A percentile compares a stretch with the other conserved stretches of the same genome.
phyloP scores from a whole-genome alignment of 2,888 invertebrate genomes.

The Stegana nigrithorax region DNA sequence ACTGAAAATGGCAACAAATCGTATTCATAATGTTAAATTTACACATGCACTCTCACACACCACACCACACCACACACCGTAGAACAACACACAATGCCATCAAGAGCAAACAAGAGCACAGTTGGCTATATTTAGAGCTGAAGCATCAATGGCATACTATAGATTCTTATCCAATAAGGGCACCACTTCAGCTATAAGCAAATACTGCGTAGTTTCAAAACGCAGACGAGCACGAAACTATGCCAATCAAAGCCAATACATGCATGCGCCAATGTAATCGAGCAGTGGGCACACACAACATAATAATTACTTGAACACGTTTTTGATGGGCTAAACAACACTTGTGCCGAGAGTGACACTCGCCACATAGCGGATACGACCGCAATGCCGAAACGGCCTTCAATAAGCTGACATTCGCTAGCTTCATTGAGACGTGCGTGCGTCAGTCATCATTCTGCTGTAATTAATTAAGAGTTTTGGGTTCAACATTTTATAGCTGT shows the following conservation, averaged over 20 bases:
- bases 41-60: neutral
- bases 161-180: neutral
- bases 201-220: constrained; percentile 6
- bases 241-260: constrained; percentile 3
- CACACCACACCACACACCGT: neutral
- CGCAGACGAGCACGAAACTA: neutral
- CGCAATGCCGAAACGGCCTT: neutral
- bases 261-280: constrained; percentile 6
- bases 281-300: neutral
- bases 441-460: neutral
- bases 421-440: neutral
- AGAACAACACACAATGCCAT: neutral
- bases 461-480: too few species aligned
- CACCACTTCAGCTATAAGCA: neutral
- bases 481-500: too few species aligned
- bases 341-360: neutral
- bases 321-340: neutral
- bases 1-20: constrained; percentile 13
- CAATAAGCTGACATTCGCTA: neutral
- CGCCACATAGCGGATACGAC: neutral
- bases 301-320: constrained; percentile 12
- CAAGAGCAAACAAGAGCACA: neutral
- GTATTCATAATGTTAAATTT: neutral
- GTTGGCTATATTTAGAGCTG: neutral
- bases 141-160: neutral